These are phyloP conservation scores for Lordiphosa andalusiaca DNA, from an alignment of 2,888 invertebrate genomes.

Conservation along the genomic window DNA sequence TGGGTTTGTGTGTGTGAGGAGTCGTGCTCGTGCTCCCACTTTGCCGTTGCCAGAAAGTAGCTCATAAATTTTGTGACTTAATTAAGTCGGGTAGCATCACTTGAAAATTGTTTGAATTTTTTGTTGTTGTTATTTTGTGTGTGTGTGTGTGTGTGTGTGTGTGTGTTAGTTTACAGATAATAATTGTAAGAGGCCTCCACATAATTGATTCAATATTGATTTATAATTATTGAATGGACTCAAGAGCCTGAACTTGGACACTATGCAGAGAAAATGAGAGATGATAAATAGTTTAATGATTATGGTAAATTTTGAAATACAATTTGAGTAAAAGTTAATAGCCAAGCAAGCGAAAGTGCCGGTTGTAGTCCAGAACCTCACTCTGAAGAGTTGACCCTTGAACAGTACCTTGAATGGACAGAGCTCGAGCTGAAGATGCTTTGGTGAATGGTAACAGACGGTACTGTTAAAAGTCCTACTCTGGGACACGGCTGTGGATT, in stretches of 20 bases:
- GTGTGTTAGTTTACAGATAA: conserved; percentile 54
- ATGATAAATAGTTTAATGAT: conserved; percentile 15
- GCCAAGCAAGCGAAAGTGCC: too few species aligned
- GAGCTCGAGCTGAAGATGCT: too few species aligned
- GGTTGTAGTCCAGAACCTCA: too few species aligned
- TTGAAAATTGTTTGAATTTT: conserved; percentile 70
- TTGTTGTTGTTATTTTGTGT: conserved; percentile 27
- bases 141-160: conserved; percentile 14
- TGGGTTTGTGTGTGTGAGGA: conserved; percentile 15
- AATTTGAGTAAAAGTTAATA: too few species aligned
- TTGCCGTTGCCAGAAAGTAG: conserved; percentile 46
- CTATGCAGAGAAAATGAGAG: conserved; percentile 16
- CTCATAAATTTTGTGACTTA: conserved; percentile 78
- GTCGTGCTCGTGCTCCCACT: conserved; percentile 25
- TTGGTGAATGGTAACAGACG: too few species aligned
- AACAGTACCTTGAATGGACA: too few species aligned
- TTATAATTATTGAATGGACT: conserved; percentile 56
- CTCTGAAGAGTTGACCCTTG: too few species aligned
- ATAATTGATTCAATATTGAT: conserved; percentile 65
- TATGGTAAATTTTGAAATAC: conserved; percentile 26
- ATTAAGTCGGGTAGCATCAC: conserved; percentile 72
- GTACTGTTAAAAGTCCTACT: too few species aligned
- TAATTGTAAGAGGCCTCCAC: conserved; percentile 56
- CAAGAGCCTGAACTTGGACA: conserved; percentile 23
- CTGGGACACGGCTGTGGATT: too few species aligned